Evolutionary conservation across 1,140 invertebrate genomes (phyloP).

Genomic region (Potamilus streckersoni): DNA sequence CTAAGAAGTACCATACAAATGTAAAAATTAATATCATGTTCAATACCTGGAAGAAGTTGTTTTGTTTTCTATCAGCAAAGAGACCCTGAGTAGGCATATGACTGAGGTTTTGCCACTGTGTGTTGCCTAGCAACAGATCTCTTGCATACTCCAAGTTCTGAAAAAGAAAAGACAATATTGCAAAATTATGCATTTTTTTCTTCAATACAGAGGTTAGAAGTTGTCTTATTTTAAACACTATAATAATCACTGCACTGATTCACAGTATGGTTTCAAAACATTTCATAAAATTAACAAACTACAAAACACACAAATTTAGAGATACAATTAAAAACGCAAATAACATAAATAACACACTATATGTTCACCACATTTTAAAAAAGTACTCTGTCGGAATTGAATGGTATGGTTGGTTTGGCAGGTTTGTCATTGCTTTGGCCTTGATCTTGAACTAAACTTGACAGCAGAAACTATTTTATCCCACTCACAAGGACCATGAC

Average conservation of each 20-base stretch:
- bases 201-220: not conserved
- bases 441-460: no score
- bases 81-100: slow-evolving; percentile 78
- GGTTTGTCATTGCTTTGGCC: no score
- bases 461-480: no score
- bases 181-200: not conserved
- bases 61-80: slow-evolving; percentile 85
- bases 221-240: not conserved
- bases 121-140: slow-evolving; percentile 62
- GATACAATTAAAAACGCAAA: not conserved
- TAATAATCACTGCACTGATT: not conserved
- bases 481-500: no score
- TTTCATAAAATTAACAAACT: not conserved
- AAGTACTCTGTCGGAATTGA: not conserved
- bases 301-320: not conserved
- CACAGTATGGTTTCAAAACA: not conserved
- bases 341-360: no score
- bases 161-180: slow-evolving; percentile 9
- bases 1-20: not conserved
- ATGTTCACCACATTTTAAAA: not conserved
- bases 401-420: no score
- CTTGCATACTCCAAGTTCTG: slow-evolving; percentile 61
- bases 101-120: slow-evolving; percentile 49
- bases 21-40: not conserved
- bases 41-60: slow-evolving; percentile 88